Conservation (phyloP, 2,113 vertebrate species). For the Silurus asotus region DNA sequence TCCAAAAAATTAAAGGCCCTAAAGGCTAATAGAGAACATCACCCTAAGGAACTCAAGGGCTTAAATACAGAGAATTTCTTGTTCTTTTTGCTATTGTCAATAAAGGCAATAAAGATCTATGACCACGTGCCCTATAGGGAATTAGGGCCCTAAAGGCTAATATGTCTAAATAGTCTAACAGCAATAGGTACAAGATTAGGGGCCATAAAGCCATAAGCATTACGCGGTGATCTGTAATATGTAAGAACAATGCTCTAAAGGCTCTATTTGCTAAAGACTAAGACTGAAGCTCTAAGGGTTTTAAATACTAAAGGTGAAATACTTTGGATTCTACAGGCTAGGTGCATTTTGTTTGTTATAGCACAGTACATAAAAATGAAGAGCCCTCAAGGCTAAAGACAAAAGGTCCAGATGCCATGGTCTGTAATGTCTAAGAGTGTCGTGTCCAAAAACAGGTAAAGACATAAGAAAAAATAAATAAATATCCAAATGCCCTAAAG, state of each 20-base stretch:
- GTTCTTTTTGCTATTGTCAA: background rate
- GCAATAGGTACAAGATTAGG: too few relatives aligned
- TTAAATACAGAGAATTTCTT: background rate
- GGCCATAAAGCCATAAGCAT: too few relatives aligned
- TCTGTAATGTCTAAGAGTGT: background rate
- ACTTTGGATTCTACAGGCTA: background rate
- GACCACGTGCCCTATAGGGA: too few relatives aligned
- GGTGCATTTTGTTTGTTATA: too few relatives aligned
- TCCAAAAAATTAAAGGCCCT: background rate
- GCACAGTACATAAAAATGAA: too few relatives aligned
- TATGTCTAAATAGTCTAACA: too few relatives aligned
- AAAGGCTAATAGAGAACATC: background rate
- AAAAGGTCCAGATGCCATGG: background rate
- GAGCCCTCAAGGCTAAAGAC: background rate
- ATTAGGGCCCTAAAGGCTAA: too few relatives aligned
- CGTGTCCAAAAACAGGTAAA: background rate
- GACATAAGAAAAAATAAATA: background rate
- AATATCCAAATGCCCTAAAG: background rate
- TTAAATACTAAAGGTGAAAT: background rate
- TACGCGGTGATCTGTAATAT: too few relatives aligned
- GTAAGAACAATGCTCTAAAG: too few relatives aligned
- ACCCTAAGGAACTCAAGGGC: too few relatives aligned
- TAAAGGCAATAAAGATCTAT: too few relatives aligned
- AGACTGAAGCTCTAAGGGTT: background rate
- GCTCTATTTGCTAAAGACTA: background rate